Evolutionary conservation across 2,888 invertebrate species (phyloP), one percentile per base, ranked within the genome.

Genomic region (Drosophila helvetica): DNA sequence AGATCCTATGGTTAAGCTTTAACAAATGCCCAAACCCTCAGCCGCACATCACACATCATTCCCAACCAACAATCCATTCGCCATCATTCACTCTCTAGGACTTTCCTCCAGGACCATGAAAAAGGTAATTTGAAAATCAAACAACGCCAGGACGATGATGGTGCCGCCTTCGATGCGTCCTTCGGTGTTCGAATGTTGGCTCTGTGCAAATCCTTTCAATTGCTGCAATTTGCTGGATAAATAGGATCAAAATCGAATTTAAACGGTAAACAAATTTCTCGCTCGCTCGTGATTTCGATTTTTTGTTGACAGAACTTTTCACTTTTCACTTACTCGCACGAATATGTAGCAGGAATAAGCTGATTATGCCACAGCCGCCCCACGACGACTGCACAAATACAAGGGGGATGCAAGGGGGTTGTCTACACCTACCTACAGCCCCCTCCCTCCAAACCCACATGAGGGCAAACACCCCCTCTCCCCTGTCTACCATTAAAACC

Each of bases 241-340:
- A 90, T 82, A 82, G 86, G 90, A 90, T 90, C 84, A 90, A 90
- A 90, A 90, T 90, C 90, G 86, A 90, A 90, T 90, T 90, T 90
- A 89, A 90, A 90, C 80, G 88, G 89, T 82, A 90, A 90, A 90
- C 90, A 90, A 89, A 89, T 89, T 89, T 86, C 78, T 75, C 15
- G n/a, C 38, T 38, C 2, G 38, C 38, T 38, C 78, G 76, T 76
- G 75, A 77, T 79, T 81, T 79, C 79, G 86, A 87, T 82, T 83
- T 77, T 33, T 38, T 85, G 84, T 88, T 90, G 90, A 90, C 89
- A 89, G 88, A 89, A 89, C 80, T 90, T 90, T 90, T 89, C 89
- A 89, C 90, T 33, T 33, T 33, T 33, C 38, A n/a, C 38, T 38
- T 38, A 6, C 38, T 15, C 38, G 38, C 38, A 38, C 38, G 8